Percentiles rank a stretch among this genome's conserved stretches.
phyloP scores from a whole-genome alignment of 2,888 invertebrate species.

The Nemurella pictetii region DNA sequence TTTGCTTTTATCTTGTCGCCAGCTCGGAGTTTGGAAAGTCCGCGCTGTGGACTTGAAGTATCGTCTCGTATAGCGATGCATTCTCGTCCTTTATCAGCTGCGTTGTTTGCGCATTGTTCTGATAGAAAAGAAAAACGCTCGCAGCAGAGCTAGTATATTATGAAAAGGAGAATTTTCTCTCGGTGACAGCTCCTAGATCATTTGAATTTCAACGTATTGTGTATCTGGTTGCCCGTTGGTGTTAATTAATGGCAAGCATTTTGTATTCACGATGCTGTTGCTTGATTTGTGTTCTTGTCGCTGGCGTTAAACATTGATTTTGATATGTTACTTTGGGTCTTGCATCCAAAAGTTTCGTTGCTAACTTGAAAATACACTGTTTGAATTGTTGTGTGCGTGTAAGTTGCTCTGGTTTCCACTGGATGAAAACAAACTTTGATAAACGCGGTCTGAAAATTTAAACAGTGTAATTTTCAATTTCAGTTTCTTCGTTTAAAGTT shows the following conservation, averaged over 20 bases:
- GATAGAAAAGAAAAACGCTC: neutral
- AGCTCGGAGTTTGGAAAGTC: neutral
- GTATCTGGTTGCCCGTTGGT: neutral
- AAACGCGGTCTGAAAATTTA: too few species aligned
- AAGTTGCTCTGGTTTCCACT: too few species aligned
- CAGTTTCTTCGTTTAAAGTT: too few species aligned
- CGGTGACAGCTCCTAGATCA: neutral
- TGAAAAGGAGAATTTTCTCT: neutral
- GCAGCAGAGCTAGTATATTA: neutral
- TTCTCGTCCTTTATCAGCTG: neutral
- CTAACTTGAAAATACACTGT: too few species aligned
- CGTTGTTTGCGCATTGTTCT: neutral
- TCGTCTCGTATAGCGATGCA: neutral
- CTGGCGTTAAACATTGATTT: too few species aligned
- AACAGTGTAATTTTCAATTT: too few species aligned
- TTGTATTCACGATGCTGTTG: too few species aligned
- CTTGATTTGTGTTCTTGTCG: too few species aligned
- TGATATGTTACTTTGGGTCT: too few species aligned
- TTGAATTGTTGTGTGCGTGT: too few species aligned
- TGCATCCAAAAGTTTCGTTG: too few species aligned
- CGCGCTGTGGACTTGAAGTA: neutral
- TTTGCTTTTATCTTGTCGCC: neutral
- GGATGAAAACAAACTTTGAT: too few species aligned
- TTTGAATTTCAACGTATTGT: neutral
- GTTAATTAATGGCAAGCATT: neutral